These are phyloP conservation scores for Drosophila kanapiae DNA, from an alignment of 1,140 invertebrate genomes.

Conservation along the genomic window DNA sequence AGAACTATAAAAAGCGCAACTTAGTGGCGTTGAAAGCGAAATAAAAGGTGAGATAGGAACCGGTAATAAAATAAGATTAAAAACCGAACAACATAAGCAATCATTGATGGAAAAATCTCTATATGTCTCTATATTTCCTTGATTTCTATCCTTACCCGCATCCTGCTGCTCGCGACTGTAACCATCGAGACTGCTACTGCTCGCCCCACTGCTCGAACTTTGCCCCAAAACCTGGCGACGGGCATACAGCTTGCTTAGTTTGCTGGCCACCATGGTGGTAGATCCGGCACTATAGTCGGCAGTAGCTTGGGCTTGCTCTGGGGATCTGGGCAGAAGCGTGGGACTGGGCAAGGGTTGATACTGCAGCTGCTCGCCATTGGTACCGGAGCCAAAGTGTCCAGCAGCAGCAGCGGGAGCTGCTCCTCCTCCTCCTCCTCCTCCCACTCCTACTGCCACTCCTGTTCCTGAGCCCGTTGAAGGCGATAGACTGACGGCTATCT, in stretches of 20 bases:
- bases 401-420: constrained; percentile 14
- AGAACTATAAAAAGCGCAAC: constrained; percentile 37
- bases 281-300: constrained; percentile 8
- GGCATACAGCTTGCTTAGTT: constrained; percentile 76
- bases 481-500: constrained; percentile 53
- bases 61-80: too few species aligned
- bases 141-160: constrained; percentile 46
- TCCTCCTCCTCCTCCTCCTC: not conserved
- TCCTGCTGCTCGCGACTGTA: constrained; percentile 53
- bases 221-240: constrained; percentile 68
- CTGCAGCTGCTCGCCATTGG: constrained; percentile 59
- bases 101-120: too few species aligned
- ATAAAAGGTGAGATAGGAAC: not conserved
- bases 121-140: not conserved
- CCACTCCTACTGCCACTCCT: not conserved
- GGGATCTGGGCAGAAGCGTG: constrained; percentile 24
- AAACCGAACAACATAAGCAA: too few species aligned
- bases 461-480: constrained; percentile 10
- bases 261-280: constrained; percentile 51
- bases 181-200: constrained; percentile 52
- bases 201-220: constrained; percentile 45
- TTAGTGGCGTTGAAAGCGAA: constrained; percentile 16
- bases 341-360: constrained; percentile 72
- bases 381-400: constrained; percentile 59
- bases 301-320: constrained; percentile 15